These are phyloP conservation scores for Diachasmimorpha longicaudata DNA, from an alignment of 1,140 invertebrate species.

Conservation along the genomic window DNA sequence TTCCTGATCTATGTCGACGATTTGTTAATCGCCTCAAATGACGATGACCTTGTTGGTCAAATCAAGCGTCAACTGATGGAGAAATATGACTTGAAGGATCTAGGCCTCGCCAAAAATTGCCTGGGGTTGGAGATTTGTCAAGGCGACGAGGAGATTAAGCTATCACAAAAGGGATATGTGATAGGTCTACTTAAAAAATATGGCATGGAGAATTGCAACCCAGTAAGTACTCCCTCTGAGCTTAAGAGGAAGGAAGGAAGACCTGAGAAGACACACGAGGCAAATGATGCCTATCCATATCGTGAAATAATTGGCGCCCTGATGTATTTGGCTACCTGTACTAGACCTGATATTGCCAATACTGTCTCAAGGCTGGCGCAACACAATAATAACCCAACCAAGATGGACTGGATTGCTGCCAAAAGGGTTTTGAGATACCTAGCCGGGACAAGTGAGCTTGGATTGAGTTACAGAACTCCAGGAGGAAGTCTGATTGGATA, in stretches of 20 bases:
- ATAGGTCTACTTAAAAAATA: constrained; percentile 16
- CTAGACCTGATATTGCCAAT: constrained; percentile 59
- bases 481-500: background rate
- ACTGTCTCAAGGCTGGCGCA: constrained; percentile 43
- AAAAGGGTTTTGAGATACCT: constrained; percentile 26
- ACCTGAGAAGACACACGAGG: background rate
- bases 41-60: background rate
- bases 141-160: background rate
- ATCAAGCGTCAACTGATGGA: constrained; percentile 14
- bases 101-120: background rate
- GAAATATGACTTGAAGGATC: constrained; percentile 24
- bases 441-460: background rate
- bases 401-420: constrained; percentile 30
- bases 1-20: constrained; percentile 28
- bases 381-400: constrained; percentile 32
- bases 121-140: constrained; percentile 14
- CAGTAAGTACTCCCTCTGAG: constrained; percentile 36
- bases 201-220: constrained; percentile 32
- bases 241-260: constrained; percentile 28
- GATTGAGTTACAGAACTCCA: background rate
- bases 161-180: constrained; percentile 22
- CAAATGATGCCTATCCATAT: constrained; percentile 31
- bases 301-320: constrained; percentile 52
- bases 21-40: constrained; percentile 18
- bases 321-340: constrained; percentile 54